phyloP scores from a whole-genome alignment of 2,888 invertebrate species.

The Halictus ligatus region DNA sequence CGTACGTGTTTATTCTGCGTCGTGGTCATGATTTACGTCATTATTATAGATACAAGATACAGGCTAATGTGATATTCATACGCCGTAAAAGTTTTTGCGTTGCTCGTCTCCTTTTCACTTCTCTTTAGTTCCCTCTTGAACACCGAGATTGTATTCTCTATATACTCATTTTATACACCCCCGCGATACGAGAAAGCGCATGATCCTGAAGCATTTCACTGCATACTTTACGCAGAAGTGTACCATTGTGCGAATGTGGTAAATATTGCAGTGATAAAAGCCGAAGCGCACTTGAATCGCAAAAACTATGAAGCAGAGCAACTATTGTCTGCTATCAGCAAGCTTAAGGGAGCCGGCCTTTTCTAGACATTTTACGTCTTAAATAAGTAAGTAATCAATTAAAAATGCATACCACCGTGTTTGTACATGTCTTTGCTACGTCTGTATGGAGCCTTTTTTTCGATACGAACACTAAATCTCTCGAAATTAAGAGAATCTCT shows the following conservation, averaged over 20 bases:
- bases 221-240: conserved; percentile 60
- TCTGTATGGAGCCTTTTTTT: no score
- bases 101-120: conserved; percentile 4
- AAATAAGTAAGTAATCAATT: no score
- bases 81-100: conserved; percentile 57
- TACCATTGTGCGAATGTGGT: conserved; percentile 61
- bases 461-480: no score
- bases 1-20: background rate
- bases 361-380: no score
- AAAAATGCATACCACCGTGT: no score
- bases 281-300: conserved; percentile 62
- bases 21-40: conserved; percentile 57
- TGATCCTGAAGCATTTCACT: conserved; percentile 61
- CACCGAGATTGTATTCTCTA: background rate
- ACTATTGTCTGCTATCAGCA: background rate
- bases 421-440: no score
- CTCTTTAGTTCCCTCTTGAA: conserved; percentile 2
- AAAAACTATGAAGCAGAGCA: conserved; percentile 37
- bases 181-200: conserved; percentile 57
- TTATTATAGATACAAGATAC: conserved; percentile 59
- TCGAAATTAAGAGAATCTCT: no score
- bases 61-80: conserved; percentile 69
- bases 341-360: no score
- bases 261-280: conserved; percentile 54
- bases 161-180: conserved; percentile 18